Percentiles rank a stretch among this genome's conserved stretches.
phyloP scores from a whole-genome alignment of 2,888 invertebrate species.

The Dynastes grantii region DNA sequence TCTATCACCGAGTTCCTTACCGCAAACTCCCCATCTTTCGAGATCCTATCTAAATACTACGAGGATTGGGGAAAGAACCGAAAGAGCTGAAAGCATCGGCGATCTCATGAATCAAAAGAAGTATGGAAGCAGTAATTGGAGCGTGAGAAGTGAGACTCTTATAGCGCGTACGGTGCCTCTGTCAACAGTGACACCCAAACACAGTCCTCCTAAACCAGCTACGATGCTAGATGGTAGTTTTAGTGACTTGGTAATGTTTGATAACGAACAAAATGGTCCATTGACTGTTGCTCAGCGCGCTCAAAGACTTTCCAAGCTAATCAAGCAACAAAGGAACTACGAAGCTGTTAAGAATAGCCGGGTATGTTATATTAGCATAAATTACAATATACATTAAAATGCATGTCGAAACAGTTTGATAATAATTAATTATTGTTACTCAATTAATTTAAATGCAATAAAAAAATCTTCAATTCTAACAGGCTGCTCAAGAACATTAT shows the following conservation, averaged over 20 bases:
- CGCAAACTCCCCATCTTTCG: slow-evolving; percentile 73
- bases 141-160: slow-evolving; percentile 81
- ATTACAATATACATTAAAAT: background rate
- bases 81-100: slow-evolving; percentile 72
- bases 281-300: slow-evolving; percentile 81
- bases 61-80: slow-evolving; percentile 61
- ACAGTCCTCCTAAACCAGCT: slow-evolving; percentile 70
- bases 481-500: no score
- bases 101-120: slow-evolving; percentile 85
- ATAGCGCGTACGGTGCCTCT: slow-evolving; percentile 82
- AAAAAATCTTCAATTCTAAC: no score
- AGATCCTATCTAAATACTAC: slow-evolving; percentile 68
- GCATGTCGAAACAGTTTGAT: no score
- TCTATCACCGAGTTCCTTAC: slow-evolving; percentile 70
- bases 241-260: slow-evolving; percentile 60
- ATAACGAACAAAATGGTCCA: slow-evolving; percentile 72
- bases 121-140: slow-evolving; percentile 82
- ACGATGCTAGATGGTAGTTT: slow-evolving; percentile 29
- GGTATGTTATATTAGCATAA: slow-evolving; percentile 33
- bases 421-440: no score
- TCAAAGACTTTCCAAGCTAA: slow-evolving; percentile 78
- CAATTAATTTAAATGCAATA: no score
- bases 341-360: slow-evolving; percentile 54
- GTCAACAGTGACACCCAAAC: slow-evolving; percentile 79
- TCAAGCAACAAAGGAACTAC: slow-evolving; percentile 76